A percentile compares a stretch with the other conserved stretches of the same genome.
These are phyloP conservation scores for Sitobion miscanthi DNA, from an alignment of 1,140 invertebrate genomes.

Conservation along the genomic window DNA sequence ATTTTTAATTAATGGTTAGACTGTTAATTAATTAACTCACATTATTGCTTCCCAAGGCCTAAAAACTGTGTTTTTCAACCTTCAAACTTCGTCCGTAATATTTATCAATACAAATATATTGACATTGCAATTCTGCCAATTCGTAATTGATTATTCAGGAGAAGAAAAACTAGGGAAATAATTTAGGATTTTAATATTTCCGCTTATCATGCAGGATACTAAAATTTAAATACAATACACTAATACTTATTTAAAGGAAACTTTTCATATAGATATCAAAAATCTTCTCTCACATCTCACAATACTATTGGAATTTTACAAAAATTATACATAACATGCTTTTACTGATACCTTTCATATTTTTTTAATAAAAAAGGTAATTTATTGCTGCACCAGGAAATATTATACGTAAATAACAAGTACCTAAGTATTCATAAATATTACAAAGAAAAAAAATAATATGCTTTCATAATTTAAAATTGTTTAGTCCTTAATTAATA, in stretches of 20 bases:
- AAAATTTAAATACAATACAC: not conserved
- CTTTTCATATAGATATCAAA: not conserved
- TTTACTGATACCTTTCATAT: not conserved
- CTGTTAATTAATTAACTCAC: not conserved
- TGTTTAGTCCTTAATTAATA: not conserved
- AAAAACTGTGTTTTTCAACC: slow-evolving; percentile 15
- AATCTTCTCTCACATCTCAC: not conserved
- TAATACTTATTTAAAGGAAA: not conserved
- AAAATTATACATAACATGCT: not conserved
- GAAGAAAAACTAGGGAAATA: not conserved
- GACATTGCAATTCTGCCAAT: not conserved
- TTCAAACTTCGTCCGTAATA: not conserved
- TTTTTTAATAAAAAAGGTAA: not conserved
- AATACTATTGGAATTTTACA: not conserved
- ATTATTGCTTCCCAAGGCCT: slow-evolving; percentile 15
- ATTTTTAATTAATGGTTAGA: slow-evolving; percentile 16
- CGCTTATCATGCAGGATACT: not conserved
- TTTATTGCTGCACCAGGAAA: not conserved
- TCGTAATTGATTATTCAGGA: not conserved
- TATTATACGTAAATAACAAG: not conserved
- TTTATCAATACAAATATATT: not conserved
- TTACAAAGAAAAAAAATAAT: not conserved
- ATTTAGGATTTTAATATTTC: not conserved
- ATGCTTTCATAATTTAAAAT: not conserved
- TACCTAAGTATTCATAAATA: not conserved